These are phyloP conservation scores for Thalassarche chlororhynchos DNA, from an alignment of 2,113 vertebrate species.

Conservation along the genomic window DNA sequence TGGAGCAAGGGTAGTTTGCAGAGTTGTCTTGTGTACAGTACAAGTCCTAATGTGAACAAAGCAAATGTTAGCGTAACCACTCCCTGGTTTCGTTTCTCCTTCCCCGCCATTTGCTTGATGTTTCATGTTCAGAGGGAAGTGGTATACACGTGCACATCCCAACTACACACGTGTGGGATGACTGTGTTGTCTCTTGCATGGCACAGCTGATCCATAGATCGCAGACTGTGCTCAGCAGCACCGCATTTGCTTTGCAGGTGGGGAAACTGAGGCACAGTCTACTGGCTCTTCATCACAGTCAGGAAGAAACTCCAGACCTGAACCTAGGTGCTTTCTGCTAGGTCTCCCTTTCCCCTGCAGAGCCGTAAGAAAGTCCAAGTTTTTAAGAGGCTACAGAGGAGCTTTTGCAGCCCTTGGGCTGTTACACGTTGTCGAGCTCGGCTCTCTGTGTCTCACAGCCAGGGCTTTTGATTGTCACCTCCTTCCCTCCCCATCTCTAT, in stretches of 20 bases:
- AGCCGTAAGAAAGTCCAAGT: background rate
- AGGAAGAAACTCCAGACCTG: background rate
- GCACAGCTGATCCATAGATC: accelerated
- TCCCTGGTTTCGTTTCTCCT: background rate
- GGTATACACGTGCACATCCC: accelerated
- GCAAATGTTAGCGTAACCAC: accelerated
- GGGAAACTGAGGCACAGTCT: background rate
- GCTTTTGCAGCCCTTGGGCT: background rate
- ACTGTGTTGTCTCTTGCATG: accelerated
- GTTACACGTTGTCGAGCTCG: accelerated
- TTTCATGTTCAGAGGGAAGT: accelerated
- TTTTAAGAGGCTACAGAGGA: background rate
- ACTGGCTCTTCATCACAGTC: background rate
- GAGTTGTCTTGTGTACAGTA: background rate
- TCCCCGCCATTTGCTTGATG: accelerated
- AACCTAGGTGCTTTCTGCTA: background rate
- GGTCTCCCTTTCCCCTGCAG: too few species aligned
- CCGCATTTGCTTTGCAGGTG: background rate
- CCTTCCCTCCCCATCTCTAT: background rate
- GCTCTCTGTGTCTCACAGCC: background rate
- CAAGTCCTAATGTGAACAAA: background rate
- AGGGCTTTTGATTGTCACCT: background rate
- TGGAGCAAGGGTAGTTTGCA: background rate
- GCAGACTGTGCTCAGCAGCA: background rate
- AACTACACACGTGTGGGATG: accelerated